Percentiles rank a stretch among this genome's conserved stretches.
These are phyloP conservation scores for Caiman crocodilus DNA, from an alignment of 2,797 vertebrate genomes.

Conservation along the genomic window DNA sequence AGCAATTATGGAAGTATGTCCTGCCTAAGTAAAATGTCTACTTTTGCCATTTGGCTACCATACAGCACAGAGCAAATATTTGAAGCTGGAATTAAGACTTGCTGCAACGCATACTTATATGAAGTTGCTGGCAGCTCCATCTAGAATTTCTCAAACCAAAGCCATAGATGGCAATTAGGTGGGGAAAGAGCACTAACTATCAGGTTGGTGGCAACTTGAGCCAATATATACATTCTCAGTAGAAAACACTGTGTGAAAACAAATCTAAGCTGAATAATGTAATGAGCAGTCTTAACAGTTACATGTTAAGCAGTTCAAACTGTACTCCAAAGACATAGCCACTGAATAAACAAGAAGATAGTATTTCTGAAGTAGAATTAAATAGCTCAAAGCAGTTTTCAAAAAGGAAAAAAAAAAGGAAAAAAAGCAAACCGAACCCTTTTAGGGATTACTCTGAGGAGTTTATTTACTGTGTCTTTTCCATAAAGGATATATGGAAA, in stretches of 20 bases:
- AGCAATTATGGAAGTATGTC: slow-evolving; percentile 81
- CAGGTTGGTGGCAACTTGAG: slow-evolving; percentile 40
- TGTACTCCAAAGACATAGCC: slow-evolving; percentile 82
- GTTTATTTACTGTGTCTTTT: slow-evolving; percentile 96
- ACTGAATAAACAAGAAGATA: slow-evolving; percentile 94
- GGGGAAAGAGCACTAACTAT: slow-evolving; percentile 12
- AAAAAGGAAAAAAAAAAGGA: slow-evolving; percentile 72
- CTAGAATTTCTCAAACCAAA: slow-evolving; percentile 52
- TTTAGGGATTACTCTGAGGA: slow-evolving; percentile 98
- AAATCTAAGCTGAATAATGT: slow-evolving; percentile 82
- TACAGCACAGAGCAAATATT: slow-evolving; percentile 82
- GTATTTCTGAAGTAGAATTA: slow-evolving; percentile 97
- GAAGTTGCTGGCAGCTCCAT: slow-evolving; percentile 48
- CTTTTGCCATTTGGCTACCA: slow-evolving; percentile 81
- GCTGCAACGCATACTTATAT: slow-evolving; percentile 76
- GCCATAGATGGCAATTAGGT: slow-evolving; percentile 39
- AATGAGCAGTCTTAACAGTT: slow-evolving; percentile 90
- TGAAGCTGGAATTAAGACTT: slow-evolving; percentile 82
- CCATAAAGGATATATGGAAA: slow-evolving; percentile 98
- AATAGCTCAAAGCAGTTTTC: slow-evolving; percentile 94
- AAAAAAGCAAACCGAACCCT: slow-evolving; percentile 86
- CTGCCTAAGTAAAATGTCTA: slow-evolving; percentile 75
- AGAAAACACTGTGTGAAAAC: slow-evolving; percentile 71
- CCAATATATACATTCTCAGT: slow-evolving; percentile 66
- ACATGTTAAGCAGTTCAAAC: slow-evolving; percentile 89